Conservation (phyloP, 2,888 invertebrate species). For the Eulithis testata region DNA sequence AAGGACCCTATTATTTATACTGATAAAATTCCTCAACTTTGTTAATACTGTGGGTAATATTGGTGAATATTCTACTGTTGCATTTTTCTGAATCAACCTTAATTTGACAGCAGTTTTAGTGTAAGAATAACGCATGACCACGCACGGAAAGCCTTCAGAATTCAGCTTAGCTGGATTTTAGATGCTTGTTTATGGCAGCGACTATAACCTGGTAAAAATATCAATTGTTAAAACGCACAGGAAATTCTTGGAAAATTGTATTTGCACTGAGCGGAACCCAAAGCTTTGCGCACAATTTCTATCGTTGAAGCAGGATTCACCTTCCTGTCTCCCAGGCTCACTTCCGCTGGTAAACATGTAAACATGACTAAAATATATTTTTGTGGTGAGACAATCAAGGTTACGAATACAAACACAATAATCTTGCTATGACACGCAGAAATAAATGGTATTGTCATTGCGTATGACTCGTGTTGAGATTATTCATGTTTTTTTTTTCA, state of each 20-base stretch:
- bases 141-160: too few relatives aligned
- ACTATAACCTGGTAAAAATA: neutral
- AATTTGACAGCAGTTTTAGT: too few relatives aligned
- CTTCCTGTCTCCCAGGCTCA: neutral
- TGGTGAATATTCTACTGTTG: too few relatives aligned
- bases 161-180: too few relatives aligned
- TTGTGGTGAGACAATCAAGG: neutral
- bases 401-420: neutral
- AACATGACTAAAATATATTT: neutral
- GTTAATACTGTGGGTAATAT: too few relatives aligned
- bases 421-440: too few relatives aligned
- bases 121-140: too few relatives aligned
- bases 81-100: too few relatives aligned
- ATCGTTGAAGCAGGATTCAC: neutral
- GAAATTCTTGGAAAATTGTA: neutral
- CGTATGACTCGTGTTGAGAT: too few relatives aligned
- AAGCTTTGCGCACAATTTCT: neutral
- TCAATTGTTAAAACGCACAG: neutral
- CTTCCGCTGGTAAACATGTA: neutral
- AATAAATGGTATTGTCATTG: too few relatives aligned
- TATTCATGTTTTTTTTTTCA: too few relatives aligned
- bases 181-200: too few relatives aligned
- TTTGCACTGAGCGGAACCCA: neutral
- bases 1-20: constrained; percentile 1
- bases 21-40: neutral